phyloP scores from a whole-genome alignment of 1,140 invertebrate species.

The Drosophila chauvacae region DNA sequence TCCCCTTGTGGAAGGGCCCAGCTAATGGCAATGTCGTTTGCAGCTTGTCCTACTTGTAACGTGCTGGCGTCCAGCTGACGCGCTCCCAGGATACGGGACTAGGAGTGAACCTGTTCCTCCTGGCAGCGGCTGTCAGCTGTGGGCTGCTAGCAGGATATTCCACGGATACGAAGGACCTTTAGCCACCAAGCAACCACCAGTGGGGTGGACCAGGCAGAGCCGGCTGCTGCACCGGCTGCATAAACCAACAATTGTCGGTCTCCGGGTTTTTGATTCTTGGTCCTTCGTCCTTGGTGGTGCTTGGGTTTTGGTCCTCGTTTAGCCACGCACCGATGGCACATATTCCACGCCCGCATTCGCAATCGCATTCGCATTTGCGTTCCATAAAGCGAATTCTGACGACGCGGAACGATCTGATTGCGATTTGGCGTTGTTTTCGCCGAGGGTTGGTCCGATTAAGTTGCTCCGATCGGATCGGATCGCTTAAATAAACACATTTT shows the following conservation, averaged over 20 bases:
- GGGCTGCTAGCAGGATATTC: slow-evolving; percentile 21
- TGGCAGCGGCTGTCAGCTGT: slow-evolving; percentile 58
- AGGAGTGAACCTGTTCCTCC: slow-evolving; percentile 64
- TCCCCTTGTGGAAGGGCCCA: slow-evolving; percentile 21
- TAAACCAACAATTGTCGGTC: slow-evolving; percentile 83
- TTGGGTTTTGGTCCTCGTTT: slow-evolving; percentile 43
- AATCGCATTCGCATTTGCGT: slow-evolving; percentile 27
- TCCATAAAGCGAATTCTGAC: slow-evolving; percentile 76
- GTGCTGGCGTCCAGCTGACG: slow-evolving; percentile 81
- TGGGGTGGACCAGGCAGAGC: slow-evolving; percentile 53
- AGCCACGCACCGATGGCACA: slow-evolving; percentile 75
- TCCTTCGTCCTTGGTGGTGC: slow-evolving; percentile 15
- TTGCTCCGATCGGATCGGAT: slow-evolving; percentile 44
- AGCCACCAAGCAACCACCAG: slow-evolving; percentile 68
- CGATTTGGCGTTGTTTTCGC: slow-evolving; percentile 39
- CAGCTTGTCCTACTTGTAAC: slow-evolving; percentile 83
- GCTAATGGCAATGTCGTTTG: slow-evolving; percentile 78
- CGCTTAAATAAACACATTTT: slow-evolving; percentile 73
- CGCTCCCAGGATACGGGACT: slow-evolving; percentile 60
- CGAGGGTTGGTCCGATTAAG: slow-evolving; percentile 65
- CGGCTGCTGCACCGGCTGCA: slow-evolving; percentile 75
- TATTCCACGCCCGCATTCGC: slow-evolving; percentile 77
- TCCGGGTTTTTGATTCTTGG: slow-evolving; percentile 2
- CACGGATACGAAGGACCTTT: background rate
- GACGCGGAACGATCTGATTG: slow-evolving; percentile 72